phyloP scores from a whole-genome alignment of 92 coral and sea anemone genomes.

The Siderastrea siderea region DNA sequence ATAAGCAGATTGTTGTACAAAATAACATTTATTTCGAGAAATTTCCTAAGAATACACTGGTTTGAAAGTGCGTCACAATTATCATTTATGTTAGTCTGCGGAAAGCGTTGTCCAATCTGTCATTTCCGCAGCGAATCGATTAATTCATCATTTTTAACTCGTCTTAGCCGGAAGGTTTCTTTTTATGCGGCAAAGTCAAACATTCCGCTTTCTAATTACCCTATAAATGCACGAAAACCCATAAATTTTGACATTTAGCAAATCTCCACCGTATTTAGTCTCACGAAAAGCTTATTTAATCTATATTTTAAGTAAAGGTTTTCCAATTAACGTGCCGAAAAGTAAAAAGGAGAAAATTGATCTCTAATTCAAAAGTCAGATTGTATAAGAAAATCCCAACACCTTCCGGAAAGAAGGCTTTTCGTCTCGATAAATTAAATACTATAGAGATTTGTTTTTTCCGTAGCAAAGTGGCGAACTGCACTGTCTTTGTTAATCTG shows the following conservation, averaged over 20 bases:
- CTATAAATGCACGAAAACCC: background rate
- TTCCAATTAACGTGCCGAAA: slow-evolving; percentile 1
- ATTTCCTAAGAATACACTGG: slow-evolving; percentile 7
- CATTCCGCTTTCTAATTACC: background rate
- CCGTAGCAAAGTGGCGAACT: slow-evolving; percentile 11
- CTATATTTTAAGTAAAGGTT: background rate
- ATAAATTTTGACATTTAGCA: background rate
- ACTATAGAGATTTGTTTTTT: slow-evolving; percentile 38
- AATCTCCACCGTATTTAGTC: background rate
- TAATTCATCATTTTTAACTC: slow-evolving; percentile 39
- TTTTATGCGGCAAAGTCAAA: slow-evolving; percentile 41
- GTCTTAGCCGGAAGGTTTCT: slow-evolving; percentile 43
- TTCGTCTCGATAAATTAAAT: slow-evolving; percentile 19
- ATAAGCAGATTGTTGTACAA: background rate
- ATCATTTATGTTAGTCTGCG: slow-evolving; percentile 39
- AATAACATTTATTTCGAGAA: background rate
- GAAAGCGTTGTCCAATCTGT: slow-evolving; percentile 11
- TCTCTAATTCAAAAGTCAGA: slow-evolving; percentile 12
- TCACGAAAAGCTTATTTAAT: slow-evolving; percentile 23
- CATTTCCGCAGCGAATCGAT: slow-evolving; percentile 50
- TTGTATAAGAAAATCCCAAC: slow-evolving; percentile 15
- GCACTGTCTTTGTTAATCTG: slow-evolving; percentile 1
- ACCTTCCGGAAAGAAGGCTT: slow-evolving; percentile 26
- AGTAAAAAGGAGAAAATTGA: background rate
- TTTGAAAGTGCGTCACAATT: slow-evolving; percentile 10